phyloP scores from a whole-genome alignment of 2,113 vertebrate genomes.

The Oryzias melastigma region DNA sequence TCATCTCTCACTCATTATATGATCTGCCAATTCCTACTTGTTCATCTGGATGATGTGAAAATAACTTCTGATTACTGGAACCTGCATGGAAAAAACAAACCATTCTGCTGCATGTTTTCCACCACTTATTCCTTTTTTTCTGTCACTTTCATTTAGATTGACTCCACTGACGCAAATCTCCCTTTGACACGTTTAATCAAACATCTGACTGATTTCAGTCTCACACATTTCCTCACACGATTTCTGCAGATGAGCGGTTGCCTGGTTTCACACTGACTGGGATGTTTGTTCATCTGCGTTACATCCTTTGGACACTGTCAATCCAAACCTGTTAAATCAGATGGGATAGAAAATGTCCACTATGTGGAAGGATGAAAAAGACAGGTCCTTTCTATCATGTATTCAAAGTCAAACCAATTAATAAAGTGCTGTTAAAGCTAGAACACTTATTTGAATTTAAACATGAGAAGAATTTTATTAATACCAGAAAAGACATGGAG shows the following conservation, averaged over 20 bases:
- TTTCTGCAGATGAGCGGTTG: constrained; percentile 6
- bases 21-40: constrained; percentile 62
- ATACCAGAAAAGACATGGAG: too few species aligned
- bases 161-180: neutral
- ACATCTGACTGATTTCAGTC: constrained; percentile 7
- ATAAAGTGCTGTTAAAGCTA: too few species aligned
- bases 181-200: constrained; percentile 19
- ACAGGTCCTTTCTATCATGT: too few species aligned
- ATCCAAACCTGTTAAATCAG: neutral
- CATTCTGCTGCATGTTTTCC: neutral
- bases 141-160: neutral
- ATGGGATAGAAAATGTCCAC: too few species aligned
- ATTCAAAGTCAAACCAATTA: too few species aligned
- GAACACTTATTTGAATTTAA: too few species aligned
- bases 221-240: constrained; percentile 1
- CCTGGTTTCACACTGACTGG: constrained; percentile 4
- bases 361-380: too few species aligned
- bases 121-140: neutral
- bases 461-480: too few species aligned
- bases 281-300: constrained; percentile 13
- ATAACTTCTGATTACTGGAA: neutral
- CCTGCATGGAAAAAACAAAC: neutral
- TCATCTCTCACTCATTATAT: too few species aligned
- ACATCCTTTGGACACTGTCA: neutral
- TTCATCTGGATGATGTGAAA: constrained; percentile 42